Conservation (phyloP, 2,797 vertebrate species). For the Mastacembelus armatus region DNA sequence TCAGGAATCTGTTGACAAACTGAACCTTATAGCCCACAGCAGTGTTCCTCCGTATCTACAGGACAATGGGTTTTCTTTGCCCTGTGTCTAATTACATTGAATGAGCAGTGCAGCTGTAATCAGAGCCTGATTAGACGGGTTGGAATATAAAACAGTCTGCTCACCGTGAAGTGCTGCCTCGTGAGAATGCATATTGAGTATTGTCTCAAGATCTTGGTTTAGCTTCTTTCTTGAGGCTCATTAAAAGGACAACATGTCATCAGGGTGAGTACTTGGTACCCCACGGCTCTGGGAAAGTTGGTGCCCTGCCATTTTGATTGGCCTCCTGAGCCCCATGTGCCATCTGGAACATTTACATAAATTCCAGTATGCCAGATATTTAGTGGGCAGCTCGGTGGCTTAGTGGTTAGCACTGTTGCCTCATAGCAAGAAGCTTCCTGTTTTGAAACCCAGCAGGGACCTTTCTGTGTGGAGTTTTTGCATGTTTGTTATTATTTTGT, state of each 20-base stretch:
- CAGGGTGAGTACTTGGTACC: neutral
- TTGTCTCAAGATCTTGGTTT: neutral
- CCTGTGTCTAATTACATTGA: neutral
- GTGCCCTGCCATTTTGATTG: conserved; percentile 1
- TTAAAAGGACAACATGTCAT: neutral
- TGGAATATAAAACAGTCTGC: neutral
- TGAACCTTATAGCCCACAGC: neutral
- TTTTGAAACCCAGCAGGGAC: too few species aligned
- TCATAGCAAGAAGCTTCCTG: too few species aligned
- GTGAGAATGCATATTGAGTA: neutral
- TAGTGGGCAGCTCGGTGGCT: too few species aligned
- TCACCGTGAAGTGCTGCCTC: neutral
- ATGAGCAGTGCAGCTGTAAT: neutral
- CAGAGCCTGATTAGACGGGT: conserved; percentile 4
- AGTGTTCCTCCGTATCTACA: neutral
- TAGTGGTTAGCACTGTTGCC: too few species aligned
- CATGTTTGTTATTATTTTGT: too few species aligned
- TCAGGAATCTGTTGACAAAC: conserved; percentile 3
- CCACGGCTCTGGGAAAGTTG: neutral
- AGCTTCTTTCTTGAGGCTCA: neutral
- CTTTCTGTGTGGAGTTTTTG: too few species aligned
- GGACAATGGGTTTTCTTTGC: neutral
- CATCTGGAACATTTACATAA: neutral
- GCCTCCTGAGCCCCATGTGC: neutral
- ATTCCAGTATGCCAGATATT: too few species aligned